Evolutionary conservation across 2,113 vertebrate genomes (phyloP), one percentile per base, ranked within the genome.

Genomic region (Propithecus coquereli): DNA sequence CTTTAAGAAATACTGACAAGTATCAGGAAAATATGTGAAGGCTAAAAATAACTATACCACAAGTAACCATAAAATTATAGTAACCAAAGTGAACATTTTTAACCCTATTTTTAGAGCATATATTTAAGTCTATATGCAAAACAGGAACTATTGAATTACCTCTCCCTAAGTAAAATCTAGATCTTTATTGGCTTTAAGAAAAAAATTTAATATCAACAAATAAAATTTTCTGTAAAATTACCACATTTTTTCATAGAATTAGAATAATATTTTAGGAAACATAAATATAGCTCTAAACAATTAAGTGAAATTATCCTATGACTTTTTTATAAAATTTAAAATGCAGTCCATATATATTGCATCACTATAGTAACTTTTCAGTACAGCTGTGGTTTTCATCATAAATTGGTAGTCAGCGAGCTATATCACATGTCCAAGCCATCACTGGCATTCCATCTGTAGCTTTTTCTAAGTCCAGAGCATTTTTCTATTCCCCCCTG

Each of bases 401-500:
- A 37, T 74, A 95, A 92, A 87, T 80, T 93, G n/a, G 12, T 54
- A 73, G 68, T 79, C 79, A 91, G 63, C 65, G 80, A 94, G 63
- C 74, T 80, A 5, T 0, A 59, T 70, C 73, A n/a, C 50, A 93
- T 63, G n/a, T 63, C 54, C 18, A 89, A 54, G 13, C 4, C 63
- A 65, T 80, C 73, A 70, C 12, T 86, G 82, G 23, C 65, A 84
- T 86, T 97, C 77, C 45, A 45, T 95, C 87, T 87, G 40, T 37
- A 86, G 40, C 40, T 94, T 71, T 84, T 91, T 90, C 57, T 94
- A 93, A 92, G 52, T 85, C 27, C 52, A 77, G 70, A 91, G 18
- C 40, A 90, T 94, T 88, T 97, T 97, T 91, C 43, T 92, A n/a
- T 94, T 95, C 52, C 83, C 4, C 66, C 32, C 68, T 40, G 59